Conservation (phyloP, 1,140 invertebrate genomes). For the Drosophila repletoides region DNA sequence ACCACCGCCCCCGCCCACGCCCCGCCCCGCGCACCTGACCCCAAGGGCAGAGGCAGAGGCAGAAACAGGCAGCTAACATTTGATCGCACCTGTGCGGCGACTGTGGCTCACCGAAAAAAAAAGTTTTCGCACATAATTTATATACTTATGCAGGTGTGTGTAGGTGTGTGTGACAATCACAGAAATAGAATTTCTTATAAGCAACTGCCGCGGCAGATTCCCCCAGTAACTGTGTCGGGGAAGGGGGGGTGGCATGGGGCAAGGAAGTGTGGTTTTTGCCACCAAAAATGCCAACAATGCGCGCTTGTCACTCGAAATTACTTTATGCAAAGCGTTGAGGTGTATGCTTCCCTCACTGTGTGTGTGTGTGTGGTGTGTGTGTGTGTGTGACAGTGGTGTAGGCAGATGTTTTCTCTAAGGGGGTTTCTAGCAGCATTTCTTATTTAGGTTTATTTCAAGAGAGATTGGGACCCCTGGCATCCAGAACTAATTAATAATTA, state of each 20-base stretch:
- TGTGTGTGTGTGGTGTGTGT: neutral
- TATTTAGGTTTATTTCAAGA: no score
- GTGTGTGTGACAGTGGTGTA: neutral
- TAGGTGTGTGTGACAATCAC: constrained; percentile 41
- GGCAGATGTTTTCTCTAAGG: no score
- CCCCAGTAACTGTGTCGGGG: no score
- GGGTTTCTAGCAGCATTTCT: no score
- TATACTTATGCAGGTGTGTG: constrained; percentile 11
- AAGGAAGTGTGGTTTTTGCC: neutral
- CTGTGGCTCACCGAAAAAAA: constrained; percentile 27
- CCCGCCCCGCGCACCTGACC: neutral
- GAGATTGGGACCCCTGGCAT: no score
- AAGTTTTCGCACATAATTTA: constrained; percentile 54
- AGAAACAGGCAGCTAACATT: no score
- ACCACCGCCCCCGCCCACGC: neutral
- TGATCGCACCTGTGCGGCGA: constrained; percentile 35
- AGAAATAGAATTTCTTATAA: constrained; percentile 57
- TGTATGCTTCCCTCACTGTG: no score
- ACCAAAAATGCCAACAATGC: constrained; percentile 47
- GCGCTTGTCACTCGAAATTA: constrained; percentile 50
- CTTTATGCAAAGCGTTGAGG: constrained; percentile 46
- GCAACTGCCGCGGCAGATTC: constrained; percentile 15
- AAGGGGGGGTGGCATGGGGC: neutral
- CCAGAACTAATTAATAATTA: no score
- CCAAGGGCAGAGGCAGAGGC: no score